Percentiles rank a stretch among this genome's conserved stretches.
phyloP scores from a whole-genome alignment of 2,797 vertebrate genomes.

The Syndactyla subalaris region DNA sequence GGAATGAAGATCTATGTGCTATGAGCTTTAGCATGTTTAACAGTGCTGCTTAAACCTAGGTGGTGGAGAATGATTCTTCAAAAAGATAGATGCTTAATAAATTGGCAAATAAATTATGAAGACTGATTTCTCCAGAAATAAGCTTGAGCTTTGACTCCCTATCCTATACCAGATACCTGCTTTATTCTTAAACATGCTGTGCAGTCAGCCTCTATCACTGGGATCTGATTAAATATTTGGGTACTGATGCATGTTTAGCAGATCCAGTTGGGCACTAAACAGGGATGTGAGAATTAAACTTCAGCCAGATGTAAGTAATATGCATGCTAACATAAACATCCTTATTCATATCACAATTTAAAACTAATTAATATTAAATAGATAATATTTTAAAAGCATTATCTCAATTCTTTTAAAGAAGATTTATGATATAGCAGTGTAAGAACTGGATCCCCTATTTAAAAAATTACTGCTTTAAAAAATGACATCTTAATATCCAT shows the following conservation, averaged over 20 bases:
- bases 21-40: neutral
- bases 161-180: neutral
- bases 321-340: neutral
- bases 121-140: neutral
- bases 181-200: neutral
- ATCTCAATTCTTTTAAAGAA: neutral
- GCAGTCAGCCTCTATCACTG: neutral
- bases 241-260: neutral
- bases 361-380: neutral
- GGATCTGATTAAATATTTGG: neutral
- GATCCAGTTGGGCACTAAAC: rapidly evolving
- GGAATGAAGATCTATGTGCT: neutral
- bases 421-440: neutral
- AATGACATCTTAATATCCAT: neutral
- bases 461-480: neutral
- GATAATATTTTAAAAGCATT: neutral
- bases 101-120: neutral
- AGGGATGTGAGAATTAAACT: neutral
- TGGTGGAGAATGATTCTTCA: neutral
- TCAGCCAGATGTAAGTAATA: neutral
- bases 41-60: neutral
- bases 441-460: neutral
- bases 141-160: neutral
- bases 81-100: neutral
- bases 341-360: neutral